Evolutionary conservation across 2,888 invertebrate species (phyloP).

Genomic region (Cryptus armator): DNA sequence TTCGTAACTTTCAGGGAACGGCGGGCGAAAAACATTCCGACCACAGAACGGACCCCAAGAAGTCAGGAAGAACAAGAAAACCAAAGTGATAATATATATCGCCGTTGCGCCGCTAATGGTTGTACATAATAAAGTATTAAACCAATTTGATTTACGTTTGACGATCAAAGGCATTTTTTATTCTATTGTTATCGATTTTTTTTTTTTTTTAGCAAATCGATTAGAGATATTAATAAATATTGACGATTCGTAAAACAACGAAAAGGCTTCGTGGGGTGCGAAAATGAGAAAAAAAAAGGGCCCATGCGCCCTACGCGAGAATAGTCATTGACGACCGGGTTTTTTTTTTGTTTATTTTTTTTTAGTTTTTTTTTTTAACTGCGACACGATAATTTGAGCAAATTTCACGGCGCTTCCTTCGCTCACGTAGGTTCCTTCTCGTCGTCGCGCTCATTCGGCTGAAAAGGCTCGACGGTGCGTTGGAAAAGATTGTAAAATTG

Average conservation of each 20-base stretch:
- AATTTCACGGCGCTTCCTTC: not conserved
- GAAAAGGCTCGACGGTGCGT: slow-evolving; percentile 76
- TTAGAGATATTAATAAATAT: slow-evolving; percentile 8
- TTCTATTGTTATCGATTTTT: not conserved
- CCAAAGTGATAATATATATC: slow-evolving; percentile 45
- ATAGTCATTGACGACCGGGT: not conserved
- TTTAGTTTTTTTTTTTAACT: slow-evolving; percentile 15
- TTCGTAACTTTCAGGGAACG: slow-evolving; percentile 17
- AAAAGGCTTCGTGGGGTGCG: not conserved
- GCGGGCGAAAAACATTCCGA: slow-evolving; percentile 5
- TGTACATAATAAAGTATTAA: slow-evolving; percentile 65
- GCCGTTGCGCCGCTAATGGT: slow-evolving; percentile 29
- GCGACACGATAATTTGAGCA: slow-evolving; percentile 35
- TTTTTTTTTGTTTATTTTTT: not conserved
- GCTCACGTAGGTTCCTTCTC: slow-evolving; percentile 69
- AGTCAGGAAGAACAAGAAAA: slow-evolving; percentile 44
- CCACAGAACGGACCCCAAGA: slow-evolving; percentile 12
- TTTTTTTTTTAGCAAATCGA: not conserved
- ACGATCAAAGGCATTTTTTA: not conserved
- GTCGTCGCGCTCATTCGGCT: slow-evolving; percentile 66
- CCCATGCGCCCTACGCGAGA: too few species aligned
- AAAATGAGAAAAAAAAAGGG: not conserved
- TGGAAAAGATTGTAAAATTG: slow-evolving; percentile 77
- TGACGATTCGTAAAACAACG: slow-evolving; percentile 20
- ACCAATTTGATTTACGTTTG: slow-evolving; percentile 48